Base-by-base conservation (phyloP, 2,888 invertebrate species). In the Hylaea fasciaria region DNA sequence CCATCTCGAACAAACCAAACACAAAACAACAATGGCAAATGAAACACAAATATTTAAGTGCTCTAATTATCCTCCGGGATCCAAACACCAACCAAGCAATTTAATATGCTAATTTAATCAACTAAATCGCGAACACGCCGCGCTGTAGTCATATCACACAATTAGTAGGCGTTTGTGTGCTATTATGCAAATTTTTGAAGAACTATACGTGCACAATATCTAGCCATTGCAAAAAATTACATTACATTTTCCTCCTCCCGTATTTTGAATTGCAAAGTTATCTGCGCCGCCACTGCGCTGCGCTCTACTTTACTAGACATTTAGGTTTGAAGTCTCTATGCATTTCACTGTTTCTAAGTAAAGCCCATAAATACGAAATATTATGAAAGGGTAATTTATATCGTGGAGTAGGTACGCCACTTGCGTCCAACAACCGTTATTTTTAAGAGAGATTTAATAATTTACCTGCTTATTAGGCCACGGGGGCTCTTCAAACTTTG, bases 101-200 rank as follows among this genome's bases (percentile, higher is more conserved):
- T 68, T 41, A 61, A 59, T 65, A 68, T 68, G 67, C 35, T 62
- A 63, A 68, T 65, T 51, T 46, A 61, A 63, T 56, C 53, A 60
- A 62, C 43, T 58, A 48, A 57, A 64, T 59, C 57, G 46, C 40
- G 39, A 57, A 54, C 53, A 56, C 50, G 40, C 45, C 35, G 49
- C 44, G 17, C 10, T 44, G 39, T 50, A 49, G 22, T 50, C 41
- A 44, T 54, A 63, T 50, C 58, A 53, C 53, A 47, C 54, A 58
- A 58, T 61, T 48, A 61, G 39, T 53, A 12, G 37, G 39, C 0
- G 16, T 45, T 52, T 9, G 13, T 14, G 40, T 17, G 13, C 14
- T 22, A 43, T 43, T 56, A 43, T 8, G 17, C 29, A 29, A 17
- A 40, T 32, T 32, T 32, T 32, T 7, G 3, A 32, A 8, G 32